Evolutionary conservation across 2,888 invertebrate species (phyloP), one percentile per base, ranked within the genome.

Genomic region (Tromatobia lineatoria): DNA sequence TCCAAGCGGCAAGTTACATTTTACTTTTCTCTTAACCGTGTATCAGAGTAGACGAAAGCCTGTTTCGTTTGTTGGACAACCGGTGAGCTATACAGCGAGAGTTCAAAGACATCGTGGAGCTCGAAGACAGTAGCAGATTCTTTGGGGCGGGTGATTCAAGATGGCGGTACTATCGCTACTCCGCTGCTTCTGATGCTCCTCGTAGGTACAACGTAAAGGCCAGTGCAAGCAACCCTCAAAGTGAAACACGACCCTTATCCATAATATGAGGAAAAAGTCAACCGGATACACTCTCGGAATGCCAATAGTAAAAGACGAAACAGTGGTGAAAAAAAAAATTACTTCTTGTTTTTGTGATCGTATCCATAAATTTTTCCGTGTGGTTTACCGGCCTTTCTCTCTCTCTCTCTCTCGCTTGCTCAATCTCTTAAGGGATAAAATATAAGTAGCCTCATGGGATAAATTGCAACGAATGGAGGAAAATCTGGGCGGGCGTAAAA

Each of bases 241-340:
- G 85, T 73, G 66, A 80, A 85, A 86, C 47, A 69, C 83, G 76
- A 83, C 79, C 77, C 83, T 81, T 73, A 23, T 47, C 18, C 57
- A 29, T 52, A 61, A 75, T 57, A 83, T 75, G 64, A 80, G 70
- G 70, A 85, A 81, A 79, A 71, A 85, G 81, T 82, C 81, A 79
- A 75, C 78, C 66, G 75, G 81, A 88, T 89, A 81, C 87, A 82
- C 83, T 82, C 42, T 42, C 76, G 88, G 90, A 90, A 90, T 91
- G 89, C 89, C 90, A 90, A 89, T 90, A 90, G 88, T 82, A 79
- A 87, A 82, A 86, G 75, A 80, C 85, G 47, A 47, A 85, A 83
- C 70, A 73, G 82, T 82, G 86, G 78, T 59, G 45, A 81, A 82
- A 73, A 83, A 52, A 85, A 82, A 74, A 38, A 74, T 42, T 64